Evolutionary conservation across 2,888 invertebrate species (phyloP), one percentile per base, ranked within the genome.

Genomic region (Hypselothyrea guttata): DNA sequence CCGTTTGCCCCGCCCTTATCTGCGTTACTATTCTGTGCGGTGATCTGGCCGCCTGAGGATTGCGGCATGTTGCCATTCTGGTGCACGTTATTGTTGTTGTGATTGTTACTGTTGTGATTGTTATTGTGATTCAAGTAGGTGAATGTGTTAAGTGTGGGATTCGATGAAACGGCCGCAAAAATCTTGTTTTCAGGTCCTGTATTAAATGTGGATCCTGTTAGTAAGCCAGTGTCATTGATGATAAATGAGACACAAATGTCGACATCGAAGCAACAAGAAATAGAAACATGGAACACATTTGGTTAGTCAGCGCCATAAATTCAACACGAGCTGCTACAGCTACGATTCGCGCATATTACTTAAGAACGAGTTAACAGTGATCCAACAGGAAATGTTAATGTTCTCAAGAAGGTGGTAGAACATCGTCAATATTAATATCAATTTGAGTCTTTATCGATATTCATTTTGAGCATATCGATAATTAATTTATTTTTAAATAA

Each of bases 191-290:
- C 90, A 15, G 89, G 87, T 55, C 89, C 89, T 59, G 89, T 89
- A 74, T 89, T 90, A 37, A 89, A 65, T 67, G 88, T 89, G 57
- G 90, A 86, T 89, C 90, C 90, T 90, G 85, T 63, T 64, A 57
- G 52, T 52, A 35, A 54, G 51, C 48, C 33, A 31, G 45, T 27
- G 12, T 7, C 11, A 12, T 7, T 12, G 2, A 12, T 7, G n/a
- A 18, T 13, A 15, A 9, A 7, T 18, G 18, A 18, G 18, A n/a
- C n/a, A 12, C 35, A 15, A 4, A 22, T 8, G 9, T 13, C 4
- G n/a, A 35, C 5, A 16, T 13, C 3, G 15, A 35, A 15, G 15
- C n/a, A n/a, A 9, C n/a, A 1, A 38, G n/a, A 18, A 18, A 38
- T n/a, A 38, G 38, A 15, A 7, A 18, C 7, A n/a, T 38, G 16